These are phyloP conservation scores for Drosophila kurseongensis DNA, from an alignment of 1,140 invertebrate species.

Conservation along the genomic window DNA sequence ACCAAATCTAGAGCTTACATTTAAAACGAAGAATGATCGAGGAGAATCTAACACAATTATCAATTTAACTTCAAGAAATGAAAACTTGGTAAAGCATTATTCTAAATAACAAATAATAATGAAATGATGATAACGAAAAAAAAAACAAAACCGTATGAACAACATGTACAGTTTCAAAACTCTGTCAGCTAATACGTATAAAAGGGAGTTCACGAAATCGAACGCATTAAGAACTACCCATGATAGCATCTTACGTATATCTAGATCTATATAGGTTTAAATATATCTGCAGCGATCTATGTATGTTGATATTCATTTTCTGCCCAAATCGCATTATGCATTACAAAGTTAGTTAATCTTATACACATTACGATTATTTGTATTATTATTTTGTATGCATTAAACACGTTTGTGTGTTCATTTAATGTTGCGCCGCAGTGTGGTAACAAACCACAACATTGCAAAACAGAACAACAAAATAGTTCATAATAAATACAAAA, in stretches of 20 bases:
- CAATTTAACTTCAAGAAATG: constrained; percentile 36
- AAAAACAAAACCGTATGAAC: constrained; percentile 32
- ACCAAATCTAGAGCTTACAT: constrained; percentile 81
- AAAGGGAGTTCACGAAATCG: constrained; percentile 14
- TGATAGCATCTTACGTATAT: constrained; percentile 30
- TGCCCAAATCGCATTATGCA: constrained; percentile 73
- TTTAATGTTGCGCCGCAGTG: constrained; percentile 61
- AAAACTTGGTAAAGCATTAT: constrained; percentile 53
- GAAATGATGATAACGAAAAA: neutral
- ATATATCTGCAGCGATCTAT: constrained; percentile 41
- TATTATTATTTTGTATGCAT: constrained; percentile 79
- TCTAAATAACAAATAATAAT: constrained; percentile 48
- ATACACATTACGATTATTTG: constrained; percentile 63
- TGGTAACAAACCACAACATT: constrained; percentile 62
- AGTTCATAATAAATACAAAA: constrained; percentile 65
- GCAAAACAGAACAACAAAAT: constrained; percentile 54
- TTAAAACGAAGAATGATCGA: constrained; percentile 26
- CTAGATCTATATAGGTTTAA: constrained; percentile 38
- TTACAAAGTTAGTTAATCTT: constrained; percentile 69
- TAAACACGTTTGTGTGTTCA: constrained; percentile 74
- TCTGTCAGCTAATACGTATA: constrained; percentile 40
- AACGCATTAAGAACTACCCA: constrained; percentile 36
- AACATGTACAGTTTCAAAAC: constrained; percentile 70
- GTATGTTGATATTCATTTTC: constrained; percentile 63
- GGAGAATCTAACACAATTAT: constrained; percentile 44